Evolutionary conservation across 2,888 invertebrate species (phyloP), one percentile per base, ranked within the genome.

Genomic region (Stictocephala bisonia): DNA sequence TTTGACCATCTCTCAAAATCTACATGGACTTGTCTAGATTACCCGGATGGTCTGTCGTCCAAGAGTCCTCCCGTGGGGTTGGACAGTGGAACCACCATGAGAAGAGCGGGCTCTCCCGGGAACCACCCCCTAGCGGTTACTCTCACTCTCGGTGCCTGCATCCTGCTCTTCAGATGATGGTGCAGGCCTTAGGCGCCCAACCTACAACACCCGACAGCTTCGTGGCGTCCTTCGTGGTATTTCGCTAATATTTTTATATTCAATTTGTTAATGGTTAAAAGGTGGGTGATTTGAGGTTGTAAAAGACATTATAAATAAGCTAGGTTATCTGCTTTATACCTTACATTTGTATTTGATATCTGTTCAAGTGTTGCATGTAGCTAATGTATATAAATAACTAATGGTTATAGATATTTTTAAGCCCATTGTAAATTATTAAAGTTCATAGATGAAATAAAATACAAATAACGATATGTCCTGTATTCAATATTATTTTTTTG

Each of bases 221-320:
- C 1, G 9, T 56, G 40, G 15, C 60, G 35, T 60, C 29, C n/a
- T 60, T 44, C 44, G 64, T 64, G 64, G 44, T 64, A 64, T 26
- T 22, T 26, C 64, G 44, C 64, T 44, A n/a, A 64, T 64, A 44
- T 64, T 64, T 64, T 44, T 64, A 64, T 64, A 60, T 60, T 58
- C 15, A 44, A 27, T 64, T 13, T 60, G 27, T 64, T 20, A 29
- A 56, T 56, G 24, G 56, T 56, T 31, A 27, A 56, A 15, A 26
- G 24, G 26, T 44, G 41, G 24, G 15, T 41, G 64, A 44, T 24
- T n/a, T n/a, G n/a, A 3, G 41, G 11, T 51, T 3, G 3, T 3
- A n/a, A 44, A 41, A 24, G 18, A 3, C 18, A n/a, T 41, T 26
- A 13, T 64, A 44, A 60, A 41, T 26, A 18, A 64, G 44, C n/a